A percentile compares a stretch with the other conserved stretches of the same genome.
These are phyloP conservation scores for Pheucticus melanocephalus DNA, from an alignment of 2,113 vertebrate species.

Conservation along the genomic window DNA sequence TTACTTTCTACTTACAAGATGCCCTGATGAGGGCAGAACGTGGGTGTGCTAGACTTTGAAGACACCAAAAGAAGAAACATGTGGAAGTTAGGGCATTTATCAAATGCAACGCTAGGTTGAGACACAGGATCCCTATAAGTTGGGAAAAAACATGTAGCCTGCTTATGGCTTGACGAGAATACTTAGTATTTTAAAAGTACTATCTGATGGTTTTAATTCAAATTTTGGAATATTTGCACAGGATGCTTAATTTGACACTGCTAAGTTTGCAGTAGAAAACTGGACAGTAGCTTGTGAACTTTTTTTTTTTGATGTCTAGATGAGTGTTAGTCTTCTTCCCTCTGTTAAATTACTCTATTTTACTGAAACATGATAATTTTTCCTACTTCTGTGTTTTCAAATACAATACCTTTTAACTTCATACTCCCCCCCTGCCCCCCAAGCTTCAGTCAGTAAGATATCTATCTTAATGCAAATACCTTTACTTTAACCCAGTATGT, in stretches of 20 bases:
- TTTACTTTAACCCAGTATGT: neutral
- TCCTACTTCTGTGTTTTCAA: neutral
- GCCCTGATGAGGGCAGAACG: neutral
- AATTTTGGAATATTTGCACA: neutral
- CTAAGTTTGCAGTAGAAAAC: neutral
- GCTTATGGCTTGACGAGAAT: neutral
- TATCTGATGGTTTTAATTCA: neutral
- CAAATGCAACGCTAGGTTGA: neutral
- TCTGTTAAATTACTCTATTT: neutral
- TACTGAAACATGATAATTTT: neutral
- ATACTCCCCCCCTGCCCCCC: rapidly evolving
- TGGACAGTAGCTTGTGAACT: neutral
- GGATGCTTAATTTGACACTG: neutral
- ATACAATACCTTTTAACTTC: neutral
- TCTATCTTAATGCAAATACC: neutral
- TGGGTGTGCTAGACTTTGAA: neutral
- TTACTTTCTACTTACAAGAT: neutral
- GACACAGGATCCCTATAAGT: neutral
- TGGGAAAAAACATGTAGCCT: neutral
- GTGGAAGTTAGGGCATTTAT: neutral
- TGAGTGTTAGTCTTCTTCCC: neutral
- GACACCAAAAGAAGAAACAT: neutral
- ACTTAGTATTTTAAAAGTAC: neutral
- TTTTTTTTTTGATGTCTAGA: neutral
- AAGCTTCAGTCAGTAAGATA: neutral